Percentiles rank a stretch among this genome's conserved stretches.
Evolutionary conservation across 2,113 vertebrate species (phyloP).

Genomic region (Sardina pilchardus): DNA sequence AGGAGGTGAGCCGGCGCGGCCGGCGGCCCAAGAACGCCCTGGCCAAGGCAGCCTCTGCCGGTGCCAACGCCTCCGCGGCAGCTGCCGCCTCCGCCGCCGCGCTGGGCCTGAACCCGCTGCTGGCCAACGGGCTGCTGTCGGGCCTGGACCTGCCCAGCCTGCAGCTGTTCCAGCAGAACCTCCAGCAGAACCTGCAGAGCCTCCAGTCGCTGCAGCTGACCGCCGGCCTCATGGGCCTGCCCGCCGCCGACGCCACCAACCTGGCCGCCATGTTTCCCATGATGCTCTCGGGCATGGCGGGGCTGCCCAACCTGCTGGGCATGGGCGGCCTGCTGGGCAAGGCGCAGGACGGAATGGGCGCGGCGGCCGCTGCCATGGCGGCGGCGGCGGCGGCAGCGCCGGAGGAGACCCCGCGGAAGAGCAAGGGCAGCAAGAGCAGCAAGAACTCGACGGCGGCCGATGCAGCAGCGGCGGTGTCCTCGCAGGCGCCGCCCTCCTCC

Average conservation of each 20-base stretch:
- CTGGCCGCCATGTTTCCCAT: constrained; percentile 95
- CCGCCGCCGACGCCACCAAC: constrained; percentile 77
- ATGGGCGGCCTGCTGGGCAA: constrained; percentile 84
- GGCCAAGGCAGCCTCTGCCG: constrained; percentile 74
- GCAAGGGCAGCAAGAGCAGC: constrained; percentile 45
- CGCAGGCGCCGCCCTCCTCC: constrained; percentile 46
- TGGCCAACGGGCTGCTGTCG: constrained; percentile 85
- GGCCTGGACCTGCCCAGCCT: constrained; percentile 88
- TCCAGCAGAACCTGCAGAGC: constrained; percentile 94
- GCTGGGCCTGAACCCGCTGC: constrained; percentile 76
- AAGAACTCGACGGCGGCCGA: constrained; percentile 19
- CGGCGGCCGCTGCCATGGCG: constrained; percentile 76
- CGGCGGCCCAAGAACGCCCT: constrained; percentile 92
- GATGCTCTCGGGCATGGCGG: constrained; percentile 93
- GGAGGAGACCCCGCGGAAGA: constrained; percentile 62
- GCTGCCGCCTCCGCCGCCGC: constrained; percentile 37
- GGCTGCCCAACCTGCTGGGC: constrained; percentile 88
- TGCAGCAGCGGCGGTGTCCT: background rate
- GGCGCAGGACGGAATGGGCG: constrained; percentile 69
- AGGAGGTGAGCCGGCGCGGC: constrained; percentile 93
- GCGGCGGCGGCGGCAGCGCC: constrained; percentile 64
- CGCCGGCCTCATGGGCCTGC: constrained; percentile 89
- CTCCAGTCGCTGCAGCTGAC: constrained; percentile 94
- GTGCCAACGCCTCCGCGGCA: constrained; percentile 59
- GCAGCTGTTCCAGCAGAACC: constrained; percentile 96